These are phyloP conservation scores for Parazoanthus swiftii DNA, from an alignment of 92 coral and sea anemone genomes.

Conservation along the genomic window DNA sequence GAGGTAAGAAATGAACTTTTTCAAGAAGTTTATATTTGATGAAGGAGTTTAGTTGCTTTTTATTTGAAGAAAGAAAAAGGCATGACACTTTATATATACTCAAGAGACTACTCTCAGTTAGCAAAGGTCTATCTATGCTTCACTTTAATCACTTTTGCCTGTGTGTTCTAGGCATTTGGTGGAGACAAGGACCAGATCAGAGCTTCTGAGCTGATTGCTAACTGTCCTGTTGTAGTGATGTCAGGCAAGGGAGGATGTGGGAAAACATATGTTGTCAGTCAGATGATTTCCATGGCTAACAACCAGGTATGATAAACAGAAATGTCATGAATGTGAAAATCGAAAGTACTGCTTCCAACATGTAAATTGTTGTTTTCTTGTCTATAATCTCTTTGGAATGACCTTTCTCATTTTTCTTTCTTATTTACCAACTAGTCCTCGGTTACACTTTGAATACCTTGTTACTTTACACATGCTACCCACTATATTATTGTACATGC, in stretches of 20 bases:
- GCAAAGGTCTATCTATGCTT: too few relatives aligned
- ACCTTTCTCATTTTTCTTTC: neutral
- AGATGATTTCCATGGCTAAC: conserved; percentile 16
- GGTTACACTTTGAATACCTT: neutral
- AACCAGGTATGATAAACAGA: conserved; percentile 9
- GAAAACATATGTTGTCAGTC: conserved; percentile 56
- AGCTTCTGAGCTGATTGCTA: conserved; percentile 45
- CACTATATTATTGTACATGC: too few relatives aligned
- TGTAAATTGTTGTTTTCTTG: neutral
- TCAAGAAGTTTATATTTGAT: neutral
- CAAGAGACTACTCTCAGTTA: too few relatives aligned
- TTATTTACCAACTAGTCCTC: neutral
- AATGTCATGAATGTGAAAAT: neutral
- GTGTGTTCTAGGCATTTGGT: conserved; percentile 32
- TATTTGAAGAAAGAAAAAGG: too few relatives aligned
- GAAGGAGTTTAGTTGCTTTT: neutral
- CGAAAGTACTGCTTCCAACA: neutral
- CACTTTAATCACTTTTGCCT: neutral
- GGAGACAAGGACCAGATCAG: conserved; percentile 53
- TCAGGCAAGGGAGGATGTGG: conserved; percentile 68
- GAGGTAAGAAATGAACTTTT: conserved; percentile 33
- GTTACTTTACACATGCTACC: too few relatives aligned
- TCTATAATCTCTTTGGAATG: too few relatives aligned
- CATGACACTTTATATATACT: too few relatives aligned
- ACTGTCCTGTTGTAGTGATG: conserved; percentile 51